phyloP scores from a whole-genome alignment of 2,113 vertebrate genomes.

The Xyrauchen texanus region DNA sequence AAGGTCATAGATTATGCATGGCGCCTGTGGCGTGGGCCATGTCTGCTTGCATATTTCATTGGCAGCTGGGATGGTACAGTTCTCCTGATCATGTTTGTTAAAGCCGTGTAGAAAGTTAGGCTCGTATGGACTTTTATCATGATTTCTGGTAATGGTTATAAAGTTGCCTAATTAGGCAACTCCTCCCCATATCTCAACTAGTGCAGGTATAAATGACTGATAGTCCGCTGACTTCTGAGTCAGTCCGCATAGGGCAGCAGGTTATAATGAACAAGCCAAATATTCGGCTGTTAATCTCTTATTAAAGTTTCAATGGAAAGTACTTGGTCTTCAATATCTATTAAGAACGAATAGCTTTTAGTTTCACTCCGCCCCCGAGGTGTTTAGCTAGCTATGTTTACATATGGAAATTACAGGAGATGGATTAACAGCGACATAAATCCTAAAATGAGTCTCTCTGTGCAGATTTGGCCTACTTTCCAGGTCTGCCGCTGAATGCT shows the following conservation, averaged over 20 bases:
- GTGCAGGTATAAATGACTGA: no score
- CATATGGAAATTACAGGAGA: constrained; percentile 22
- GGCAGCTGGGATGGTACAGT: constrained; percentile 37
- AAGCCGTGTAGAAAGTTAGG: background rate
- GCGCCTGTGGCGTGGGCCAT: constrained; percentile 47
- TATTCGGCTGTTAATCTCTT: constrained; percentile 12
- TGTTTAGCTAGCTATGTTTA: constrained; percentile 29
- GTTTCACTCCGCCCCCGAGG: background rate
- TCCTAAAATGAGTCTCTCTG: constrained; percentile 29
- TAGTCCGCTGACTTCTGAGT: no score
- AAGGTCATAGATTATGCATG: constrained; percentile 64
- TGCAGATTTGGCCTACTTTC: constrained; percentile 45
- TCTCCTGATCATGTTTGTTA: constrained; percentile 21
- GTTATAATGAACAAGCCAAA: no score
- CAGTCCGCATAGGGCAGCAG: no score
- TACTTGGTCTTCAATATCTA: constrained; percentile 48
- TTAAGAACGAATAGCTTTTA: constrained; percentile 49
- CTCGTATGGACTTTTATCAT: no score
- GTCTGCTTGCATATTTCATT: constrained; percentile 51
- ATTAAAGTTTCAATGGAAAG: constrained; percentile 37
- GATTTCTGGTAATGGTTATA: no score
- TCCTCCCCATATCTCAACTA: no score
- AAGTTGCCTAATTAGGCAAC: no score
- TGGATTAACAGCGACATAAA: constrained; percentile 22
- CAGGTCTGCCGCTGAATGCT: background rate